Conservation (phyloP, 1,140 invertebrate species). For the Zaprionus camerounensis region DNA sequence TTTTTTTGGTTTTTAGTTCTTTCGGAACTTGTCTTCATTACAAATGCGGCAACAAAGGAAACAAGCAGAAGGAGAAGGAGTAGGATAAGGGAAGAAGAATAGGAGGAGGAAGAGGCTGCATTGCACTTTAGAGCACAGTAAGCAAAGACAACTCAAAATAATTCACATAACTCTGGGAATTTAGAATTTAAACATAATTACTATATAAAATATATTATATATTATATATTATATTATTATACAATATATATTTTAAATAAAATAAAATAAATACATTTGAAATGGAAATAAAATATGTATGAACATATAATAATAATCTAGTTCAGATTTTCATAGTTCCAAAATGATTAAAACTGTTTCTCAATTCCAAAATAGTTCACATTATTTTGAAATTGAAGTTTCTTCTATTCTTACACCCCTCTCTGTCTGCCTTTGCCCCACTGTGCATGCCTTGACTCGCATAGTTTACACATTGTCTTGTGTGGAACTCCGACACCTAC, state of each 20-base stretch:
- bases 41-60: conserved; percentile 47
- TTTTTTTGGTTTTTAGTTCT: neutral
- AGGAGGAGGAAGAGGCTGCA: neutral
- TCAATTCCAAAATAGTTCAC: too few relatives aligned
- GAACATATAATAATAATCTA: too few relatives aligned
- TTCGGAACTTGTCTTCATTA: conserved; percentile 59
- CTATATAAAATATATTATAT: too few relatives aligned
- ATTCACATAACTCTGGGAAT: neutral
- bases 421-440: conserved; percentile 2
- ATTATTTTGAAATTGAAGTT: neutral
- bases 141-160: too few relatives aligned
- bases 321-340: too few relatives aligned
- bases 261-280: too few relatives aligned
- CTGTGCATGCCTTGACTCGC: conserved; percentile 43
- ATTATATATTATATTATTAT: too few relatives aligned
- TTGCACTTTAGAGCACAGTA: neutral
- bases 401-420: neutral
- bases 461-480: conserved; percentile 73
- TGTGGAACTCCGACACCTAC: neutral
- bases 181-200: too few relatives aligned
- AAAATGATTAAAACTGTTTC: too few relatives aligned
- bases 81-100: neutral
- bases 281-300: too few relatives aligned
- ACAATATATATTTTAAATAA: too few relatives aligned
- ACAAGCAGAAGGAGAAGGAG: conserved; percentile 22